Base-by-base conservation (phyloP, 1,140 invertebrate genomes). In the Nilaparvata lugens region DNA sequence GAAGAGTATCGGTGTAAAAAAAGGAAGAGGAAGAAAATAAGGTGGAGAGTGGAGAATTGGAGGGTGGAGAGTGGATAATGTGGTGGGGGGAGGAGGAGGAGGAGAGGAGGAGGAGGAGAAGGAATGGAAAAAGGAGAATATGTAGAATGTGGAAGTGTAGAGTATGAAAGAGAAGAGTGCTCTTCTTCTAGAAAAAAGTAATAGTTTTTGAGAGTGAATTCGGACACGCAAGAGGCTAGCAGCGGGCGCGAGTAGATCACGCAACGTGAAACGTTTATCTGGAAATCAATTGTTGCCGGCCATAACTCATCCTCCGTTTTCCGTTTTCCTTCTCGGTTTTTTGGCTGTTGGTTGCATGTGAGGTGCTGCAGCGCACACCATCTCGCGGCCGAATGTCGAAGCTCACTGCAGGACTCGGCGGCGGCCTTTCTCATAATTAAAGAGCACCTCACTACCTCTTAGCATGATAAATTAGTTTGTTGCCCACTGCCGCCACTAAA, bases 381-480 rank as follows among this genome's bases (percentile, higher is more conserved):
- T 48, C 45, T 48, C 45, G 45, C 45, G 45, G 45, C 45, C 45
- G 9, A 23, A 48, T 23, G 45, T 9, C 16, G 16, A 48, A 48
- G 11, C 18, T 11, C 45, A 16, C 28, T 28, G 48, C 18, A 28
- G n/a, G 19, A 23, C n/a, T 24, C 25, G 23, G 53, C n/a, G 23
- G 23, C 53, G 53, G 53, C 53, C 23, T 31, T 11, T 14, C 11
- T 24, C n/a, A 13, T 55, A 55, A 55, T 55, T 55, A 55, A 55
- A 55, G 53, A 31, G 23, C 25, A 55, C 53, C 53, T 55, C 28
- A 16, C 53, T 31, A 25, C 53, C 53, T 55, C 53, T 55, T 55
- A 55, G 53, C 11, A 55, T 55, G 53, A 55, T 55, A 25, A 31
- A 55, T 55, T 55, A 55, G 53, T 55, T 55, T 55, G 53, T 55